These are phyloP conservation scores for Cataglyphis livida DNA, from an alignment of 2,888 invertebrate genomes.

Conservation along the genomic window DNA sequence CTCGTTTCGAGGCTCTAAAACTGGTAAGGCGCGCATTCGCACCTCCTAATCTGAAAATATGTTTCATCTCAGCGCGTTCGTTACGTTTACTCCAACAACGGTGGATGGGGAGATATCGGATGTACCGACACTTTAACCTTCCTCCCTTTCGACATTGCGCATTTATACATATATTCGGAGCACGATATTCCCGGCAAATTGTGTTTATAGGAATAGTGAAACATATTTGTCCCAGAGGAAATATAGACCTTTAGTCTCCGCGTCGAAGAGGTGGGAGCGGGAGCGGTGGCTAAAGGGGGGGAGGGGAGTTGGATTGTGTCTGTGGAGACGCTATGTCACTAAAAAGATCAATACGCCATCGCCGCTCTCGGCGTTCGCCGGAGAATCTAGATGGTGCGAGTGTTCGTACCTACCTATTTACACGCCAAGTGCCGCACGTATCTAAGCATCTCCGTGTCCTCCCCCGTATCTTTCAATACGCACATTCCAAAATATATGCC, in stretches of 20 bases:
- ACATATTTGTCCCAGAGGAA: constrained; percentile 85
- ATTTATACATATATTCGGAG: constrained; percentile 54
- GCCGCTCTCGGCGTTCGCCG: constrained; percentile 77
- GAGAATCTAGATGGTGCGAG: constrained; percentile 81
- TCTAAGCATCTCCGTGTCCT: constrained; percentile 39
- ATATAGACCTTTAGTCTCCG: constrained; percentile 84
- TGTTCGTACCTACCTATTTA: constrained; percentile 71
- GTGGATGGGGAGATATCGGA: background rate
- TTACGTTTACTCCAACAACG: background rate
- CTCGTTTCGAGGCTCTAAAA: background rate
- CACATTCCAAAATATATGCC: background rate
- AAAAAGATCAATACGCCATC: constrained; percentile 86
- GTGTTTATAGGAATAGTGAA: constrained; percentile 85
- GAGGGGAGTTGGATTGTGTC: constrained; percentile 80
- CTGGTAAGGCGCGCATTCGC: background rate
- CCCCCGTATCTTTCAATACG: background rate
- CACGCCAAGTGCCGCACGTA: constrained; percentile 54
- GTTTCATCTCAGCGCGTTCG: constrained; percentile 21
- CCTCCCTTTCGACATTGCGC: constrained; percentile 25
- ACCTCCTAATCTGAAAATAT: constrained; percentile 26
- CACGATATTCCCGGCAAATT: constrained; percentile 84
- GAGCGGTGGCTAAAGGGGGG: constrained; percentile 38
- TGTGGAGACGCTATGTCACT: constrained; percentile 83
- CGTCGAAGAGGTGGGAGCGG: constrained; percentile 57
- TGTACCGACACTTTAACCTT: constrained; percentile 21